Percentiles rank a stretch among this genome's conserved stretches.
Conservation (phyloP, 1,140 invertebrate species). For the Polyergus mexicanus region DNA sequence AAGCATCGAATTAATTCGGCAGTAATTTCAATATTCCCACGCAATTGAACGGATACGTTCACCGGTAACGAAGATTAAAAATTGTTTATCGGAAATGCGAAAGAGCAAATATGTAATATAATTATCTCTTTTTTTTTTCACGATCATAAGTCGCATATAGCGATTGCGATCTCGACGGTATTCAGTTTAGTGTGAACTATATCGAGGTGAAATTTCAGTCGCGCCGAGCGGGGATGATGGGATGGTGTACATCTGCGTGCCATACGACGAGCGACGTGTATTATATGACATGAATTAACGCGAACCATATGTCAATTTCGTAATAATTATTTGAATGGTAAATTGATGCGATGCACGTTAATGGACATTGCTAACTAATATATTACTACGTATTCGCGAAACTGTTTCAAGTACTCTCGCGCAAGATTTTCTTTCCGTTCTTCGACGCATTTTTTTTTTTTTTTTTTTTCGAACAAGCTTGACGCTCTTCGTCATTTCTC, state of each 20-base stretch:
- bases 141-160: background rate
- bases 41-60: background rate
- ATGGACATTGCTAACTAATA: slow-evolving; percentile 17
- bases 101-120: background rate
- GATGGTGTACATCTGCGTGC: slow-evolving; percentile 49
- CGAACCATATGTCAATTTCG: slow-evolving; percentile 7
- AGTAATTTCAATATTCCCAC: slow-evolving; percentile 27
- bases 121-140: slow-evolving; percentile 1
- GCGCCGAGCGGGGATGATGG: background rate
- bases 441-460: background rate
- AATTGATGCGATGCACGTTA: slow-evolving; percentile 10
- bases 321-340: slow-evolving; percentile 33
- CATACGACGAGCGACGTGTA: slow-evolving; percentile 63
- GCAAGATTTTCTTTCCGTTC: background rate
- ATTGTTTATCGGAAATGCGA: background rate
- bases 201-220: slow-evolving; percentile 79
- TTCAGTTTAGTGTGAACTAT: slow-evolving; percentile 51
- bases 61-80: background rate
- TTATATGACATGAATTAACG: slow-evolving; percentile 46
- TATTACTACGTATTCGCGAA: background rate
- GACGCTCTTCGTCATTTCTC: background rate
- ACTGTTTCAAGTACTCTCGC: background rate
- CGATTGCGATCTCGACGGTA: slow-evolving; percentile 20
- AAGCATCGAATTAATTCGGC: background rate
- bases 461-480: background rate